These are phyloP conservation scores for Rhinopithecus roxellana DNA, from an alignment of 2,113 vertebrate genomes.

Conservation along the genomic window DNA sequence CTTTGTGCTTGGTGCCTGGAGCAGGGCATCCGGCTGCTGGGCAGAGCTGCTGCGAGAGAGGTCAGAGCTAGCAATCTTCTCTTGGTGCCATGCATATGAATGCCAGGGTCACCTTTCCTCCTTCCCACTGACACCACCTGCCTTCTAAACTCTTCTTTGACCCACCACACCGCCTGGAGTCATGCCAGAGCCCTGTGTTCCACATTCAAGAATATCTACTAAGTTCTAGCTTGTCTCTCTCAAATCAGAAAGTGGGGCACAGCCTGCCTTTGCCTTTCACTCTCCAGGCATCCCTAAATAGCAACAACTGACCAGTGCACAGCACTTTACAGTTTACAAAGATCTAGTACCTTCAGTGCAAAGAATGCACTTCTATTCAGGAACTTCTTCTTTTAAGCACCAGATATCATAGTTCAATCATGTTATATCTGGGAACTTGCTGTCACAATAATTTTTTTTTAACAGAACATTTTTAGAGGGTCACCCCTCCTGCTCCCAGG, in stretches of 20 bases:
- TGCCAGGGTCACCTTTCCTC: constrained; percentile 72
- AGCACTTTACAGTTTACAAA: not conserved
- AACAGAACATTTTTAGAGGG: not conserved
- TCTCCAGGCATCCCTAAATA: not conserved
- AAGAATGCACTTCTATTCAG: fast-evolving
- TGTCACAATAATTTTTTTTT: not conserved
- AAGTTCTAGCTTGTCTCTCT: not conserved
- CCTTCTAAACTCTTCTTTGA: not conserved
- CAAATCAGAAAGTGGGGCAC: not conserved
- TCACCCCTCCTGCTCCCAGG: fast-evolving
- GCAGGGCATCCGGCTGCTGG: constrained; percentile 62
- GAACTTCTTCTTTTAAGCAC: not conserved
- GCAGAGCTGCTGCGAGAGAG: constrained; percentile 41
- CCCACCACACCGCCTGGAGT: fast-evolving
- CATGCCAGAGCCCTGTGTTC: not conserved
- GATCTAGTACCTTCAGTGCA: not conserved
- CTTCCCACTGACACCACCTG: not conserved
- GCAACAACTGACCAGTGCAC: fast-evolving
- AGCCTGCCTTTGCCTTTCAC: not conserved
- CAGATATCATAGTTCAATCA: not conserved
- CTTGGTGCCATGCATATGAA: not conserved
- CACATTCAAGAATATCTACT: not conserved
- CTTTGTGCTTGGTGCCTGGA: constrained; percentile 83
- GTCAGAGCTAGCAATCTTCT: constrained; percentile 62
- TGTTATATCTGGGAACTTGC: not conserved